Evolutionary conservation across 35 echinoderm and acorn worm species (phyloP), one percentile per base, ranked within the genome.

Genomic region (Lytechinus variegatus): DNA sequence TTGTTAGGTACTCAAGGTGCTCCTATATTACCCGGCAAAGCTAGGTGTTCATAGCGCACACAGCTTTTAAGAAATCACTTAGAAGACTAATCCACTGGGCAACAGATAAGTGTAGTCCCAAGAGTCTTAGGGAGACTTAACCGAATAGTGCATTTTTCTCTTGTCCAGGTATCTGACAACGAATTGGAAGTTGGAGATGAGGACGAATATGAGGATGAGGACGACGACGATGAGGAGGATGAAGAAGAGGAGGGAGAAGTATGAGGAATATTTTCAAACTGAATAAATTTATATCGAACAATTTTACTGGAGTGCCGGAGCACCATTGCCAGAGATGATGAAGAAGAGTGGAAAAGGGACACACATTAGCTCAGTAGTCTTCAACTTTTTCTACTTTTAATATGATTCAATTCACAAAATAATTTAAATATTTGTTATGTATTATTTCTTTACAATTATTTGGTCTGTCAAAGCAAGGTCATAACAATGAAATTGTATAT

Each of bases 101-200:
- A n/a, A n/a, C n/a, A n/a, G n/a, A n/a, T n/a, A n/a, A n/a, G n/a
- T n/a, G n/a, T n/a, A n/a, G n/a, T n/a, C n/a, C n/a, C n/a, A n/a
- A n/a, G n/a, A n/a, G n/a, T n/a, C n/a, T n/a, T n/a, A n/a, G n/a
- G n/a, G n/a, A n/a, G 33, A 44, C 33, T 44, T 2, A 44, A 0
- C 33, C 33, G 2, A 44, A 44, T 44, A 44, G 2, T 44, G 33
- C 2, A 1, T 1, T 1, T 44, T 44, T 79, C 16, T 94, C 27
- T 94, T 94, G 16, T 86, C 16, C 86, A 98, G 97, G 95, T 97
- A 10, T 96, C 96, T 61, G 97, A 98, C 53, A 96, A 98, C 87
- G 97, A 98, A 55, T 57, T 95, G 19, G 97, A 96, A 9, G 97
- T 91, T 14, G 97, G 94, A 10, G 97, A 95, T 4, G 97, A 96